A percentile compares a stretch with the other conserved stretches of the same genome.
Evolutionary conservation across 2,113 vertebrate species (phyloP).

Genomic region (Microtus oregoni): DNA sequence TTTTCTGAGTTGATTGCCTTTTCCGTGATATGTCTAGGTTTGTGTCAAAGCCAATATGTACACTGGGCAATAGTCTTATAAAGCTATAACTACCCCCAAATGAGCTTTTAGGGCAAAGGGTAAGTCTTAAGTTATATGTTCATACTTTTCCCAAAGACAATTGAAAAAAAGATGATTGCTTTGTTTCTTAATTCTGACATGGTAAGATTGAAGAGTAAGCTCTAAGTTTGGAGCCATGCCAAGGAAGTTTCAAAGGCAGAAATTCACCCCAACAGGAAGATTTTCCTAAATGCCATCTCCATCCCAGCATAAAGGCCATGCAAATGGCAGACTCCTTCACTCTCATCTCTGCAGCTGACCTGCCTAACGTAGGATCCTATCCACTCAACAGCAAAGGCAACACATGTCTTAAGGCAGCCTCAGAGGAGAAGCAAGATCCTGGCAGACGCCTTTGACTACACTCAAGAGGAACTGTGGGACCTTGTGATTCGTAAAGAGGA

Average conservation of each 20-base stretch:
- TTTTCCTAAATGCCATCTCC: neutral
- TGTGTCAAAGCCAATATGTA: neutral
- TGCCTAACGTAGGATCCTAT: neutral
- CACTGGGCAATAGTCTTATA: neutral
- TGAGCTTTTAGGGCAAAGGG: neutral
- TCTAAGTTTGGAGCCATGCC: neutral
- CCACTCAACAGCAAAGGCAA: neutral
- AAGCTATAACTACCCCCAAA: neutral
- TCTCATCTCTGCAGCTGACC: neutral
- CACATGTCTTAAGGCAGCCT: neutral
- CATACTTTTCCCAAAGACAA: neutral
- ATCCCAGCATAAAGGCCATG: neutral
- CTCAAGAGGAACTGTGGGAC: neutral
- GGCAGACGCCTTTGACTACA: neutral
- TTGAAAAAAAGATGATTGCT: neutral
- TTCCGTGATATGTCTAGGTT: neutral
- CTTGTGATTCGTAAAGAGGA: slow-evolving; percentile 50
- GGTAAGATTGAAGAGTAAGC: neutral
- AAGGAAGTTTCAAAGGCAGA: neutral
- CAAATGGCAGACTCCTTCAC: neutral
- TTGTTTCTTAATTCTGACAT: neutral
- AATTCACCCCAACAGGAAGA: neutral
- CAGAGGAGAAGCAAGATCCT: slow-evolving; percentile 30
- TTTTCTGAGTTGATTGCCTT: neutral
- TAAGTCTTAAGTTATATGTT: neutral